Evolutionary conservation across 2,797 vertebrate species (phyloP).

Genomic region (Setipinna tenuifilis): DNA sequence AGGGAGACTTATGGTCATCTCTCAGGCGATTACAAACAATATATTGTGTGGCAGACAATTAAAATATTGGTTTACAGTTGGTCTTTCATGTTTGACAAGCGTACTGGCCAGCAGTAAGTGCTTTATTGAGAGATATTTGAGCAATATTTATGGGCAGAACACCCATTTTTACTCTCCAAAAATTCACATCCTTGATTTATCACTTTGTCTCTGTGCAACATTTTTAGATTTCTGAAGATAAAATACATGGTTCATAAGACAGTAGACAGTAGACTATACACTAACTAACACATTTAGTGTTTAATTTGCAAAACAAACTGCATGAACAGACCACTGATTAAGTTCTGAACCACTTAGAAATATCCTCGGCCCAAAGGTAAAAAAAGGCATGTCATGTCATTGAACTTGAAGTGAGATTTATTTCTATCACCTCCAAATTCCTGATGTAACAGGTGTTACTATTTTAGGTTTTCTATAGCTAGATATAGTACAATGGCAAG

Average conservation of each 20-base stretch:
- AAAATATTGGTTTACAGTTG: slow-evolving; percentile 15
- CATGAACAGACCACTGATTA: not conserved
- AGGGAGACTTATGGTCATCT: not conserved
- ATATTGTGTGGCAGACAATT: not conserved
- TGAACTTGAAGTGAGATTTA: not conserved
- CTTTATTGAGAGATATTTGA: not conserved
- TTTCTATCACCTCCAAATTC: not conserved
- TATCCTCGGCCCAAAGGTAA: too few relatives aligned
- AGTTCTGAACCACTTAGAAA: not conserved
- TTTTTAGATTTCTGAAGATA: not conserved
- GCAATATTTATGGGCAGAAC: not conserved
- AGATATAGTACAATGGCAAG: not conserved
- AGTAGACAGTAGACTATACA: too few relatives aligned
- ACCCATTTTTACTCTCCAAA: not conserved
- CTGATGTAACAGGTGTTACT: not conserved
- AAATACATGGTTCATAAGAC: not conserved
- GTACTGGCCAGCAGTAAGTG: not conserved
- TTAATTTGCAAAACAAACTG: not conserved
- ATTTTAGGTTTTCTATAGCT: slow-evolving; percentile 17
- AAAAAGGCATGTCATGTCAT: too few relatives aligned
- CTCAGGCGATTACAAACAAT: slow-evolving; percentile 16
- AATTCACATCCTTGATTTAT: not conserved
- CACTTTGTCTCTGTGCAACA: not conserved
- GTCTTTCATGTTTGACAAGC: not conserved
- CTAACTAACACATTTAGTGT: not conserved